phyloP scores from a whole-genome alignment of 1,140 invertebrate genomes.

The Phocides pigmalion region DNA sequence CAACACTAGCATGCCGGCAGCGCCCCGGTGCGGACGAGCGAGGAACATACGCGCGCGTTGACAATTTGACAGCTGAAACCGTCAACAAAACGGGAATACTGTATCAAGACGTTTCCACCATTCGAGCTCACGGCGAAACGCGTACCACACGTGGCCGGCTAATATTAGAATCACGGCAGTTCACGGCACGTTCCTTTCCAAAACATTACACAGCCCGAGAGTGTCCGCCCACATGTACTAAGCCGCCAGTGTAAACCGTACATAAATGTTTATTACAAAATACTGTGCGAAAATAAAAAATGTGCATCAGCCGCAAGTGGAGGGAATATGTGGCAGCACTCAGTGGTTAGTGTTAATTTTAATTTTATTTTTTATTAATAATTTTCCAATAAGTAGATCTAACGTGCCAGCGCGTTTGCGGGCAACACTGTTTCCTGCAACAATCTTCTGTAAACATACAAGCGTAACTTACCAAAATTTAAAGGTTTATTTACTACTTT shows the following conservation, averaged over 20 bases:
- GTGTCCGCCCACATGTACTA: slow-evolving; percentile 56
- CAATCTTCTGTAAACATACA: slow-evolving; percentile 1
- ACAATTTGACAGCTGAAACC: slow-evolving; percentile 58
- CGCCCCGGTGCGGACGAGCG: slow-evolving; percentile 47
- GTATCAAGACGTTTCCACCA: slow-evolving; percentile 55
- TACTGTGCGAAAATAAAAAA: slow-evolving; percentile 56
- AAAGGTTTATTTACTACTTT: slow-evolving; percentile 7
- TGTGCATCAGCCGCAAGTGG: slow-evolving; percentile 71
- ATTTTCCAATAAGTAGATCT: not conserved
- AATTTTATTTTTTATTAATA: slow-evolving; percentile 48
- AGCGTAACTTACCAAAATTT: not conserved
- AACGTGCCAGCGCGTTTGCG: not conserved
- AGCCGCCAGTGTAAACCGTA: slow-evolving; percentile 45
- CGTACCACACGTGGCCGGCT: slow-evolving; percentile 68
- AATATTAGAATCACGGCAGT: slow-evolving; percentile 61
- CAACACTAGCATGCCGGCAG: slow-evolving; percentile 47
- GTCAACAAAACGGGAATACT: slow-evolving; percentile 70
- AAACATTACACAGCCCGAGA: slow-evolving; percentile 42
- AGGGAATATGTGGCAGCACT: slow-evolving; percentile 76
- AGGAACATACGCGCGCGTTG: slow-evolving; percentile 43
- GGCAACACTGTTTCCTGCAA: slow-evolving; percentile 34
- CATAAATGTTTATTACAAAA: slow-evolving; percentile 73
- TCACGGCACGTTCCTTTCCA: slow-evolving; percentile 43
- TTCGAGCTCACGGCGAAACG: slow-evolving; percentile 66
- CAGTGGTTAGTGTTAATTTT: slow-evolving; percentile 75